Evolutionary conservation across 2,888 invertebrate species (phyloP).

Genomic region (Silvanus unidentatus): DNA sequence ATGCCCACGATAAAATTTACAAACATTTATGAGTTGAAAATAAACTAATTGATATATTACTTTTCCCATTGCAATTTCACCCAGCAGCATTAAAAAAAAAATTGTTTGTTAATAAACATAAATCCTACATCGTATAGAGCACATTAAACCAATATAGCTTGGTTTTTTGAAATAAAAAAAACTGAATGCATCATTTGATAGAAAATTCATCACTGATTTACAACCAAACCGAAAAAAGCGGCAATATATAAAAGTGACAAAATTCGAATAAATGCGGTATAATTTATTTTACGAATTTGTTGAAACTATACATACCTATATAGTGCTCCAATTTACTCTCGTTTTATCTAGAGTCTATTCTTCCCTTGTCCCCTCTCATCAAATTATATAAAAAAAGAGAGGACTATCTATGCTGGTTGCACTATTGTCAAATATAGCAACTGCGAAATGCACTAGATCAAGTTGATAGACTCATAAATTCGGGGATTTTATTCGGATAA

Average conservation of each 20-base stretch:
- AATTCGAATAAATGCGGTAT: neutral
- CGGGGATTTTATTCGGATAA: slow-evolving; percentile 21
- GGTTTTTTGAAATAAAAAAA: no score
- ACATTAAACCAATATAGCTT: no score
- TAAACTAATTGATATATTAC: no score
- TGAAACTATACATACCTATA: slow-evolving; percentile 3
- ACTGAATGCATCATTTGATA: no score
- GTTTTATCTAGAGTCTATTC: neutral
- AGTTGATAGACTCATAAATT: slow-evolving; percentile 25
- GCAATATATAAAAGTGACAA: neutral
- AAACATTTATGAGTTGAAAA: no score
- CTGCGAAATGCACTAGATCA: slow-evolving; percentile 21
- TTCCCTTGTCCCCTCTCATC: no score
- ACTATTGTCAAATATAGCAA: slow-evolving; percentile 16
- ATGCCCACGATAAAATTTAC: no score
- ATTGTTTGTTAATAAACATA: no score
- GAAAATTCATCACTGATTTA: no score
- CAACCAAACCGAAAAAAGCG: neutral
- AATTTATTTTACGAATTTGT: slow-evolving; percentile 2
- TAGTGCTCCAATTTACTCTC: neutral
- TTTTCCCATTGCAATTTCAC: no score
- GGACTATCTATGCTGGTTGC: neutral
- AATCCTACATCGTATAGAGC: no score
- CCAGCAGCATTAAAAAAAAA: no score
- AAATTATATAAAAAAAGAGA: neutral